phyloP scores from a whole-genome alignment of 2,888 invertebrate genomes.

The Drosophila mimetica region DNA sequence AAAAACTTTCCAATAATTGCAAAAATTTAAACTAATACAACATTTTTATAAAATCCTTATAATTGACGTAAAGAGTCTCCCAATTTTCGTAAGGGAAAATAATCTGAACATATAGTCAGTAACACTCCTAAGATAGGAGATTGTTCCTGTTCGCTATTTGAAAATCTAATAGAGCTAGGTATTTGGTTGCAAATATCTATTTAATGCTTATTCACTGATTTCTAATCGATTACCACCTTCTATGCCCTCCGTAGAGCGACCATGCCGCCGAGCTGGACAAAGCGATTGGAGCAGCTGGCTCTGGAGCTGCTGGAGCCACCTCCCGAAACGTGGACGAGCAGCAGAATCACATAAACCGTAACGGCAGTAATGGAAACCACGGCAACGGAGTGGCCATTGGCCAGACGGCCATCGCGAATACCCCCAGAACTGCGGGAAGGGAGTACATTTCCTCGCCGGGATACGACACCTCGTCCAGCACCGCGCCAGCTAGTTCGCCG shows the following conservation, averaged over 20 bases:
- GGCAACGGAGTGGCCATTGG: constrained; percentile 20
- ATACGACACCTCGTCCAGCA: constrained; percentile 89
- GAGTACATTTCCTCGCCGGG: constrained; percentile 85
- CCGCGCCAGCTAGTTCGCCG: constrained; percentile 88
- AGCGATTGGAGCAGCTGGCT: constrained; percentile 63
- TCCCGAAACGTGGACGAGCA: constrained; percentile 52
- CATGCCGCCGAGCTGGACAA: constrained; percentile 86
- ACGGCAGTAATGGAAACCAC: constrained; percentile 38
- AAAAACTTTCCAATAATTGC: too few species aligned
- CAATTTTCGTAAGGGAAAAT: too few species aligned
- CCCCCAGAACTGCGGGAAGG: constrained; percentile 54
- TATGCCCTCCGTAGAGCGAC: constrained; percentile 85
- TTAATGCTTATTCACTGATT: neutral
- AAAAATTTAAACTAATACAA: too few species aligned
- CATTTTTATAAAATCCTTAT: too few species aligned
- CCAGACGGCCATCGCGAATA: constrained; percentile 55
- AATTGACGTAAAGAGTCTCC: too few species aligned
- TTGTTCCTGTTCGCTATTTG: too few species aligned
- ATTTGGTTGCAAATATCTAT: too few species aligned
- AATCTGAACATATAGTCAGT: too few species aligned
- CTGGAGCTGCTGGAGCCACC: constrained; percentile 29
- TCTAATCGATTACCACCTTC: neutral
- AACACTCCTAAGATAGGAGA: too few species aligned
- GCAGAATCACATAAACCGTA: constrained; percentile 67
- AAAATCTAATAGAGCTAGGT: too few species aligned